Evolutionary conservation across 2,888 invertebrate genomes (phyloP).

Genomic region (Agrilus mali): DNA sequence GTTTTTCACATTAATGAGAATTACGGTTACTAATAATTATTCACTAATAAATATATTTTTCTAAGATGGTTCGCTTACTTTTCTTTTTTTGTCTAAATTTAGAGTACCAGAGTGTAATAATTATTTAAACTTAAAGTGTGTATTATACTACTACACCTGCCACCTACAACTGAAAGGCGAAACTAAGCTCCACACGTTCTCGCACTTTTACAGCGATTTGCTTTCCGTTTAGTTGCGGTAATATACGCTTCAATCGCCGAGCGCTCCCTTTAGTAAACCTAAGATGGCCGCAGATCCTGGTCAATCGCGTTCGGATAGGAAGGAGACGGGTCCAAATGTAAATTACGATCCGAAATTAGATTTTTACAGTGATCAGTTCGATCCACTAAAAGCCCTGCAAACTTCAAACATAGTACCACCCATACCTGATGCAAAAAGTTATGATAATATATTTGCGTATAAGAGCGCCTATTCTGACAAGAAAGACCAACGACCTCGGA

Average conservation of each 20-base stretch:
- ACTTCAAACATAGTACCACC: slow-evolving; percentile 43
- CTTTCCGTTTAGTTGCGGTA: too few species aligned
- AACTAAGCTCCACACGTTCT: too few species aligned
- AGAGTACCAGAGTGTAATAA: too few species aligned
- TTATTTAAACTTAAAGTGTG: too few species aligned
- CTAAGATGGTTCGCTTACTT: too few species aligned
- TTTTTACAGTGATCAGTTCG: slow-evolving; percentile 44
- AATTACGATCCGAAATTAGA: slow-evolving; percentile 38
- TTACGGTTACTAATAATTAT: too few species aligned
- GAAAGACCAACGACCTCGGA: slow-evolving; percentile 23
- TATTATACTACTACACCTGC: too few species aligned
- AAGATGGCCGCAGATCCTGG: slow-evolving; percentile 12
- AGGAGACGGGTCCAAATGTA: slow-evolving; percentile 19
- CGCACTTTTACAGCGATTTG: too few species aligned
- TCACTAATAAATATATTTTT: too few species aligned
- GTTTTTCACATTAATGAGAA: too few species aligned
- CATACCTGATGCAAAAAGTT: slow-evolving; percentile 43
- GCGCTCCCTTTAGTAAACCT: neutral
- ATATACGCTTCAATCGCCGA: slow-evolving; percentile 2
- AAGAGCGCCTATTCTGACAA: slow-evolving; percentile 26
- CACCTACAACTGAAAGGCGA: too few species aligned
- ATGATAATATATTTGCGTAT: slow-evolving; percentile 58
- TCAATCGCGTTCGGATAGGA: slow-evolving; percentile 8
- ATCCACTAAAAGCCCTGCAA: slow-evolving; percentile 59
- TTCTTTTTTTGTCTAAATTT: too few species aligned